Base-by-base conservation (phyloP, 35 echinoderm and acorn worm genomes). In the Apostichopus parvimensis region DNA sequence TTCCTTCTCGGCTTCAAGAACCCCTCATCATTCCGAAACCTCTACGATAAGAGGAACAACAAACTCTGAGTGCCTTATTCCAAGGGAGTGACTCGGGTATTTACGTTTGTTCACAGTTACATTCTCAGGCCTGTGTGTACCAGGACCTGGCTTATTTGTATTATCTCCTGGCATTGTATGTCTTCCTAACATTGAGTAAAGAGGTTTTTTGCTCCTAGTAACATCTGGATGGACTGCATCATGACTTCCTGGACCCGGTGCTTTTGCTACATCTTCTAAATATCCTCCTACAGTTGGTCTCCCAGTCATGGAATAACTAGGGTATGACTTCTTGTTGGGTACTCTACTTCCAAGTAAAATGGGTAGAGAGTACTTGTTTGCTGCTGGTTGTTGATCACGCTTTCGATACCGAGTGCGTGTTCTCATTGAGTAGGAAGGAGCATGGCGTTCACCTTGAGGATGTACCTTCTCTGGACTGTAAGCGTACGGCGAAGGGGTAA, bases 381-480 rank as follows among this genome's bases (percentile, higher is more conserved):
- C 28, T 18, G 97, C 97, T n/a, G 97, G 97, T 14, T 86, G 88
- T 87, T 95, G 94, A 80, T 99, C 97, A 22, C 93, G 87, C 78
- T 99, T 99, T n/a, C 97, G 94, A 79, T 95, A 96, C 21, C 95
- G 72, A 1, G 97, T 99, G 12, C 97, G 90, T 14, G 97, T 91
- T 20, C 93, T 93, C 97, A 98, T 96, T 59, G 97, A 95, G 79
- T 95, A 93, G 4, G 57, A 79, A 13, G 97, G 91, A 8, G 97
- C 97, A 73, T 96, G 97, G 24, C 92, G 91, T 85, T 99, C 97
- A 45, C 97, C 97, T 83, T 99, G 97, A 53, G 97, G 97, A 80
- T 99, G 97, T 14, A 94, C 91, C 87, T 96, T 96, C 57, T 99
- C 94, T 76, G 97, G 97, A 82, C 92, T 92, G 86, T 99, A 99